A percentile compares a stretch with the other conserved stretches of the same genome.
phyloP scores from a whole-genome alignment of 2,888 invertebrate genomes.

The Theodoxus fluviatilis region DNA sequence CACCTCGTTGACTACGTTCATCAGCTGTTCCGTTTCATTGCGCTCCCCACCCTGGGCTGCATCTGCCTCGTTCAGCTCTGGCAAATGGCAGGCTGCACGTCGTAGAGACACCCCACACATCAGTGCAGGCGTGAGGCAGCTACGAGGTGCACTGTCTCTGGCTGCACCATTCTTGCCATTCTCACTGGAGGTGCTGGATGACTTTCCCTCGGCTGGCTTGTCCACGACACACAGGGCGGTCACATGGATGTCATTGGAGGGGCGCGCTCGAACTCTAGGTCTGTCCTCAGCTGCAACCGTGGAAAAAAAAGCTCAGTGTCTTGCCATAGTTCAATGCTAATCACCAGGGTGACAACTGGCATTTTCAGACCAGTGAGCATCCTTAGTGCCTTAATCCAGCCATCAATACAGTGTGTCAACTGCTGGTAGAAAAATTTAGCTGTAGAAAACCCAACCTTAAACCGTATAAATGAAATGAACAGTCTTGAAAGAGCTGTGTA shows the following conservation, averaged over 20 bases:
- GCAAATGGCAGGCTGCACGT: conserved; percentile 39
- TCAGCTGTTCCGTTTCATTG: conserved; percentile 72
- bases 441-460: too few species aligned
- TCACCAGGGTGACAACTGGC: too few species aligned
- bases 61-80: conserved; percentile 35
- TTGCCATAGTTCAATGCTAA: too few species aligned
- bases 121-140: conserved; percentile 38
- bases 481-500: too few species aligned
- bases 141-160: conserved; percentile 15
- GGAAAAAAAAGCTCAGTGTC: too few species aligned
- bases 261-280: conserved; percentile 38
- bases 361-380: too few species aligned
- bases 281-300: conserved; percentile 30
- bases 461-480: too few species aligned
- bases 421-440: too few species aligned
- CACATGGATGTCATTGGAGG: conserved; percentile 58
- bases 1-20: conserved; percentile 81
- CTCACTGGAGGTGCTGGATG: too few species aligned
- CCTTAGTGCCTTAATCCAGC: too few species aligned
- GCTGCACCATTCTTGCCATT: too few species aligned
- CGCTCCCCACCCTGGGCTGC: conserved; percentile 37
- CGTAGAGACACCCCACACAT: conserved; percentile 64
- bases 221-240: conserved; percentile 63
- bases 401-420: too few species aligned
- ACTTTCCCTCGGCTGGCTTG: conserved; percentile 27